Percentiles rank a stretch among this genome's conserved stretches.
phyloP scores from a whole-genome alignment of 2,888 invertebrate species.

The Cryptus viduatorius region DNA sequence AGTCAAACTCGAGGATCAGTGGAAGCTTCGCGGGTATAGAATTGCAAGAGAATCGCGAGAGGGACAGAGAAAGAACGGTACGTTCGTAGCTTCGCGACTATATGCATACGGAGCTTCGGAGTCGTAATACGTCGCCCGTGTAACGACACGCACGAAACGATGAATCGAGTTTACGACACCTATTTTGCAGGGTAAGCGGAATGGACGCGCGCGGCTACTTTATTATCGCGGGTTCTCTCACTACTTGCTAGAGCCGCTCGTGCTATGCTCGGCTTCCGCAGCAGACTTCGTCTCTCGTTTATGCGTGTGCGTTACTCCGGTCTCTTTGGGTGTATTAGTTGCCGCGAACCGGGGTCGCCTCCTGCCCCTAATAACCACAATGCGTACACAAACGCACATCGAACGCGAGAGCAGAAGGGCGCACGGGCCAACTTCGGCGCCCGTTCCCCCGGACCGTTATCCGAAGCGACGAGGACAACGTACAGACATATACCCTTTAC shows the following conservation, averaged over 20 bases:
- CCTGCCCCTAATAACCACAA: slow-evolving; percentile 64
- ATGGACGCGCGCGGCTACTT: slow-evolving; percentile 72
- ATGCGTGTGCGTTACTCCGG: not conserved
- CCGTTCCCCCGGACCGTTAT: slow-evolving; percentile 46
- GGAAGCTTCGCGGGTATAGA: not conserved
- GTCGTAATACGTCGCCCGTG: slow-evolving; percentile 68
- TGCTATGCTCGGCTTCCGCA: slow-evolving; percentile 5
- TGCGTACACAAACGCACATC: slow-evolving; percentile 38
- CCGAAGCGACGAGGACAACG: slow-evolving; percentile 47
- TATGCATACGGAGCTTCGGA: slow-evolving; percentile 52
- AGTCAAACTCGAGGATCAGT: not conserved
- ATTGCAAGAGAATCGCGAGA: slow-evolving; percentile 1
- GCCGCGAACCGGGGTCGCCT: not conserved
- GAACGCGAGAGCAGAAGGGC: slow-evolving; percentile 16
- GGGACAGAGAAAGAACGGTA: not conserved
- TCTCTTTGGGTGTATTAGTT: slow-evolving; percentile 38
- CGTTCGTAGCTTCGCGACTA: slow-evolving; percentile 43
- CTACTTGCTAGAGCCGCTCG: slow-evolving; percentile 64
- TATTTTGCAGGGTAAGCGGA: slow-evolving; percentile 74
- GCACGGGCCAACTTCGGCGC: slow-evolving; percentile 42
- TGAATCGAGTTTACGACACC: slow-evolving; percentile 78
- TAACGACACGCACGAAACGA: slow-evolving; percentile 73
- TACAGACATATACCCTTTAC: slow-evolving; percentile 18
- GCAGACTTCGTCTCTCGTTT: slow-evolving; percentile 39
- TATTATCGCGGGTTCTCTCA: slow-evolving; percentile 71